A percentile compares a stretch with the other conserved stretches of the same genome.
phyloP scores from a whole-genome alignment of 2,888 invertebrate species.

The Apotomis turbidana region DNA sequence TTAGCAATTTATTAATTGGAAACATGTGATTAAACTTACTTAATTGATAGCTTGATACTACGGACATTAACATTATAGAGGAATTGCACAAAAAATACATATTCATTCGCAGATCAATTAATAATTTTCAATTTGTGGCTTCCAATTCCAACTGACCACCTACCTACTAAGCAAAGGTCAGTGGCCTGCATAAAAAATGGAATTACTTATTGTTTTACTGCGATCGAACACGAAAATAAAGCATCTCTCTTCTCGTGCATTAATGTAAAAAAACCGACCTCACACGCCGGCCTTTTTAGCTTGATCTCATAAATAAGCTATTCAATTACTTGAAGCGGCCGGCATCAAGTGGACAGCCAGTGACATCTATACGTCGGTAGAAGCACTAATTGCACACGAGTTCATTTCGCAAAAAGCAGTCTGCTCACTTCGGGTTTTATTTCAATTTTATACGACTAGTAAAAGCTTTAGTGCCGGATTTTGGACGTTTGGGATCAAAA shows the following conservation, averaged over 20 bases:
- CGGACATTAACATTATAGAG: background rate
- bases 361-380: constrained; percentile 47
- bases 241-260: constrained; percentile 15
- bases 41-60: background rate
- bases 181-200: constrained; percentile 8
- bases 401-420: constrained; percentile 30
- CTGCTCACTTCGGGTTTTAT: constrained; percentile 18
- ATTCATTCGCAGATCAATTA: constrained; percentile 7
- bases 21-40: constrained; percentile 7
- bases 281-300: constrained; percentile 27
- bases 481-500: constrained; percentile 22
- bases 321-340: constrained; percentile 30
- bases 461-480: constrained; percentile 11
- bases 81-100: background rate
- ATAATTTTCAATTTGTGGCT: constrained; percentile 1
- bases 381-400: constrained; percentile 44
- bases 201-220: constrained; percentile 26
- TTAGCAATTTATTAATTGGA: background rate
- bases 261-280: constrained; percentile 20
- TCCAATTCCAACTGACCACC: constrained; percentile 7
- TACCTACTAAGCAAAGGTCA: constrained; percentile 1
- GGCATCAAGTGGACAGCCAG: constrained; percentile 33
- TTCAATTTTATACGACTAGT: constrained; percentile 11
- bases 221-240: constrained; percentile 17
- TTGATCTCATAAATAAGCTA: constrained; percentile 30